These are phyloP conservation scores for Gyrodactylus salaris DNA, from an alignment of 1,140 invertebrate genomes.

Conservation along the genomic window DNA sequence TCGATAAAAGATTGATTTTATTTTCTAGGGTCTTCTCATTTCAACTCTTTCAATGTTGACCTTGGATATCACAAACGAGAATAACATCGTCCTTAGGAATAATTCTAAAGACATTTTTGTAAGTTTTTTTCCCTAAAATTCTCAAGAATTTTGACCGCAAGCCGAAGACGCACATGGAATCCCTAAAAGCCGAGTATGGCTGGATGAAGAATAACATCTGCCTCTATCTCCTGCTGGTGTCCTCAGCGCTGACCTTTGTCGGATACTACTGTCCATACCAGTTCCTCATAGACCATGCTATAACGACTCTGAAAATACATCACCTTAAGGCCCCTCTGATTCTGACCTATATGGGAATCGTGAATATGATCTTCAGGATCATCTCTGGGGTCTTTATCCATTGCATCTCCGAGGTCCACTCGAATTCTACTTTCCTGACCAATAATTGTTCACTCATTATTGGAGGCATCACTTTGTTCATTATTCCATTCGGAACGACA, in stretches of 20 bases:
- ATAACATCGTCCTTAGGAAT: no score
- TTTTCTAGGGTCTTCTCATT: no score
- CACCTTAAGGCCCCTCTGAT: neutral
- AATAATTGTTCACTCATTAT: neutral
- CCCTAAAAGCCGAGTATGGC: no score
- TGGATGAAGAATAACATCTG: neutral
- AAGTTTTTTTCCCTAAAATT: no score
- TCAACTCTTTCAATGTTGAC: no score
- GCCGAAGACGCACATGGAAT: no score
- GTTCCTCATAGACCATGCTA: neutral
- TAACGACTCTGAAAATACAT: neutral
- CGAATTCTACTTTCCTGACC: neutral
- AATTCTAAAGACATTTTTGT: no score
- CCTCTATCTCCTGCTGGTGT: neutral
- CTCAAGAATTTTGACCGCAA: no score
- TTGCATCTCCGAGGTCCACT: neutral
- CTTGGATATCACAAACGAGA: no score
- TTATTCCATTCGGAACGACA: neutral
- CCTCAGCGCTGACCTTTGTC: neutral
- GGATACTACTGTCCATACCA: neutral
- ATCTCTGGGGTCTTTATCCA: neutral
- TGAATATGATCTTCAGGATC: neutral
- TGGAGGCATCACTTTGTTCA: neutral
- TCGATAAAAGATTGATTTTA: no score
- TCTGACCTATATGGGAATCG: neutral